Evolutionary conservation across 2,797 vertebrate species (phyloP).

Genomic region (Sebastiscus tertius): DNA sequence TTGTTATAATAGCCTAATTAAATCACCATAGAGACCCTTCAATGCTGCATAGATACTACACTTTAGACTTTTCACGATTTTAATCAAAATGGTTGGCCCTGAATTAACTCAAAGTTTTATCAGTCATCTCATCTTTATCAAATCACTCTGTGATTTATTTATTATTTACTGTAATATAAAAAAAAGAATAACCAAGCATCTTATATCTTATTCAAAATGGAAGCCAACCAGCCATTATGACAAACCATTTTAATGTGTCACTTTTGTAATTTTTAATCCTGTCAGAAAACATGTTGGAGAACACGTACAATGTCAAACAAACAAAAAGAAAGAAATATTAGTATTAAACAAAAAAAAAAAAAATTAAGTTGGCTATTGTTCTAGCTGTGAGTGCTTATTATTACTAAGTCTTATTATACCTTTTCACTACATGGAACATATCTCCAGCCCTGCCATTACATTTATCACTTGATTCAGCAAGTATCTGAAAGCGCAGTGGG

Average conservation of each 20-base stretch:
- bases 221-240: not conserved
- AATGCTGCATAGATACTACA: not conserved
- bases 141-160: not conserved
- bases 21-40: not conserved
- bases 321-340: not conserved
- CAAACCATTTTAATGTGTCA: not conserved
- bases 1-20: not conserved
- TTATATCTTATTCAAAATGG: not conserved
- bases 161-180: not conserved
- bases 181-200: not conserved
- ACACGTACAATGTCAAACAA: not conserved
- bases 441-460: slow-evolving; percentile 69
- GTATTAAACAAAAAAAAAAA: not conserved
- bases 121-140: not conserved
- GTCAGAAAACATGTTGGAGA: not conserved
- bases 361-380: slow-evolving; percentile 5
- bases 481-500: slow-evolving; percentile 74
- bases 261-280: not conserved
- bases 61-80: not conserved
- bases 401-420: slow-evolving; percentile 38
- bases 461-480: slow-evolving; percentile 81
- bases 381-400: slow-evolving; percentile 1
- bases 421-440: slow-evolving; percentile 64
- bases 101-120: not conserved
- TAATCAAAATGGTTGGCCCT: not conserved